phyloP scores from a whole-genome alignment of 2,888 invertebrate species.

The Oligia strigilis region DNA sequence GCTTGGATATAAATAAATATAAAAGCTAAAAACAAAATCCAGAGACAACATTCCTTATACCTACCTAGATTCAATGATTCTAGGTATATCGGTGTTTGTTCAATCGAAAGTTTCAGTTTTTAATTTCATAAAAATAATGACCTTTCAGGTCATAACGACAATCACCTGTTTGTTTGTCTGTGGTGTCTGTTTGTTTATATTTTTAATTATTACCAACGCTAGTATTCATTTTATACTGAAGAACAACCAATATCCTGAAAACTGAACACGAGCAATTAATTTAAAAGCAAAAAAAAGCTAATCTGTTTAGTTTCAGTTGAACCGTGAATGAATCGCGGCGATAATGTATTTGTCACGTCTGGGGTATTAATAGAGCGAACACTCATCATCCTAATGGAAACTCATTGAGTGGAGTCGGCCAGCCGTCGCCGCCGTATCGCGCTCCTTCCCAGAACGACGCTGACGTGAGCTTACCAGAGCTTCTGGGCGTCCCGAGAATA shows the following conservation, averaged over 20 bases:
- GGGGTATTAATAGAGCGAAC: conserved; percentile 74
- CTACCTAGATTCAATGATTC: not conserved
- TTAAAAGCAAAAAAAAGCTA: conserved; percentile 1
- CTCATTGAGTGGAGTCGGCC: conserved; percentile 70
- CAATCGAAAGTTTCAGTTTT: not conserved
- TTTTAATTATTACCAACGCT: not conserved
- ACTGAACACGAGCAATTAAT: not conserved
- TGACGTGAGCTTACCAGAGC: conserved; percentile 70
- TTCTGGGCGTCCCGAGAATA: conserved; percentile 55
- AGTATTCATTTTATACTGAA: not conserved
- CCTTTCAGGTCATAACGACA: not conserved
- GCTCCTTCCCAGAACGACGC: conserved; percentile 70
- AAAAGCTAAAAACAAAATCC: not conserved
- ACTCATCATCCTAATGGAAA: conserved; percentile 74
- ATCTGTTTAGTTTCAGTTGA: conserved; percentile 62
- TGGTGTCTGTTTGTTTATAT: not conserved
- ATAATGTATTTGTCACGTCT: conserved; percentile 76
- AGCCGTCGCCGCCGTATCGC: conserved; percentile 67
- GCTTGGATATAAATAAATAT: not conserved
- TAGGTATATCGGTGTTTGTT: too few species aligned
- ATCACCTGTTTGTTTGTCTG: not conserved
- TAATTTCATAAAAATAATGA: not conserved
- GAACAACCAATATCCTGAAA: conserved; percentile 1
- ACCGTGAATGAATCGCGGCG: conserved; percentile 73
- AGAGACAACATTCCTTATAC: too few species aligned